phyloP scores from a whole-genome alignment of 23 tunicate species.

The Trididemnum clinides region DNA sequence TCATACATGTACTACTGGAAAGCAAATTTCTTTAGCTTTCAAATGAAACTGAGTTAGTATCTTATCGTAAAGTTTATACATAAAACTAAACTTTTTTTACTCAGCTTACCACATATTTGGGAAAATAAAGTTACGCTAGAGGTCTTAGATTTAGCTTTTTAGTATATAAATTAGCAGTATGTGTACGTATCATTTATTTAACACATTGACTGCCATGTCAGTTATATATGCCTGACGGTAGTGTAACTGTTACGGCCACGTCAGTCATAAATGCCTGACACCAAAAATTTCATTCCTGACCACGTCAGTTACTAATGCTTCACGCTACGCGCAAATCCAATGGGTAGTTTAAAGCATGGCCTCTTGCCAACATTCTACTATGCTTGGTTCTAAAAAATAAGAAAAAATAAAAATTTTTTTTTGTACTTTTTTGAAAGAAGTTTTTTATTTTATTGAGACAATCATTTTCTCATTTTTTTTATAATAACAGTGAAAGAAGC shows the following conservation, averaged over 20 bases:
- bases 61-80: too few relatives aligned
- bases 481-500: conserved; percentile 11
- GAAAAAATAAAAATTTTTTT: conserved; percentile 4
- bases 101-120: too few relatives aligned
- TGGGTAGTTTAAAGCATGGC: conserved; percentile 26
- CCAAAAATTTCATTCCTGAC: conserved; percentile 15
- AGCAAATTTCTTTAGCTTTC: too few relatives aligned
- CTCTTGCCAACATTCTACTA: conserved; percentile 27
- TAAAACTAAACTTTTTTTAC: too few relatives aligned
- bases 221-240: conserved; percentile 15
- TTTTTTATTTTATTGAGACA: conserved; percentile 9
- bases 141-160: too few relatives aligned
- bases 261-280: conserved; percentile 36
- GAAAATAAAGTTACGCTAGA: too few relatives aligned
- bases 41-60: too few relatives aligned
- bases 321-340: conserved; percentile 21
- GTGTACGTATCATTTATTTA: too few relatives aligned
- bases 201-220: conserved; percentile 33
- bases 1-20: too few relatives aligned
- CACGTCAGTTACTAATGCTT: conserved; percentile 16
- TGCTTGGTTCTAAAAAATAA: conserved; percentile 27
- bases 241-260: conserved; percentile 27
- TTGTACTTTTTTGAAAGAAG: neutral
- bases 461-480: conserved; percentile 3
- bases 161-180: too few relatives aligned